Evolutionary conservation across 2,888 invertebrate species (phyloP).

Genomic region (Odontomyia ornata): DNA sequence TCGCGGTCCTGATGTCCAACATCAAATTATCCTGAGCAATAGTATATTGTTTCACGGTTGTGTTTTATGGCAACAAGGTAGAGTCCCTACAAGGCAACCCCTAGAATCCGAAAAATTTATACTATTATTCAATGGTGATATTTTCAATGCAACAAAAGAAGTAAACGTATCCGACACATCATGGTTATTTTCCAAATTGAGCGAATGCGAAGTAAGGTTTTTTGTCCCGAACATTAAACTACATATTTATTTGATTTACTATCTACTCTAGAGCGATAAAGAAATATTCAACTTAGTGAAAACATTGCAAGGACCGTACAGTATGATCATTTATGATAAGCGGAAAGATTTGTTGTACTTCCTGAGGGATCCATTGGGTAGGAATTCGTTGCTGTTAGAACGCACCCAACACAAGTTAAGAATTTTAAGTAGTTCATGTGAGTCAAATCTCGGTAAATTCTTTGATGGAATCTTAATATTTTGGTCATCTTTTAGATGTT

Average conservation of each 20-base stretch:
- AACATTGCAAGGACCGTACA: constrained; percentile 81
- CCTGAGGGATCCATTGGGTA: constrained; percentile 84
- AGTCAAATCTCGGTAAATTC: constrained; percentile 39
- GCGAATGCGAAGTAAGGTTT: constrained; percentile 51
- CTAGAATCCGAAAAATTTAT: constrained; percentile 69
- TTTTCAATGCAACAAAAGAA: constrained; percentile 70
- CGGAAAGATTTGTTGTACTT: constrained; percentile 73
- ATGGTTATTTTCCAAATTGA: constrained; percentile 64
- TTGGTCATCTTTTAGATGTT: not conserved
- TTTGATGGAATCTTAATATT: not conserved
- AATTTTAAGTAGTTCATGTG: constrained; percentile 68
- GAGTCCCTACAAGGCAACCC: constrained; percentile 73
- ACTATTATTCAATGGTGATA: constrained; percentile 90
- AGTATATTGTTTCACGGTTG: constrained; percentile 62
- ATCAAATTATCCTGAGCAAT: constrained; percentile 31
- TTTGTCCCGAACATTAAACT: not conserved
- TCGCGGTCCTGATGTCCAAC: constrained; percentile 53
- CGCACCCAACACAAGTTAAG: constrained; percentile 60
- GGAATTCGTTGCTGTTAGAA: constrained; percentile 81
- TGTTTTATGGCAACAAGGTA: constrained; percentile 89
- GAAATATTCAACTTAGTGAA: constrained; percentile 65
- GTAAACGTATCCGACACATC: constrained; percentile 66
- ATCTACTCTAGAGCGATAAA: constrained; percentile 53
- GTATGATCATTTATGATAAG: constrained; percentile 80
- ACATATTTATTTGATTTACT: not conserved